Evolutionary conservation across 2,888 invertebrate species (phyloP).

Genomic region (Poecilobothrus nobilitatus): DNA sequence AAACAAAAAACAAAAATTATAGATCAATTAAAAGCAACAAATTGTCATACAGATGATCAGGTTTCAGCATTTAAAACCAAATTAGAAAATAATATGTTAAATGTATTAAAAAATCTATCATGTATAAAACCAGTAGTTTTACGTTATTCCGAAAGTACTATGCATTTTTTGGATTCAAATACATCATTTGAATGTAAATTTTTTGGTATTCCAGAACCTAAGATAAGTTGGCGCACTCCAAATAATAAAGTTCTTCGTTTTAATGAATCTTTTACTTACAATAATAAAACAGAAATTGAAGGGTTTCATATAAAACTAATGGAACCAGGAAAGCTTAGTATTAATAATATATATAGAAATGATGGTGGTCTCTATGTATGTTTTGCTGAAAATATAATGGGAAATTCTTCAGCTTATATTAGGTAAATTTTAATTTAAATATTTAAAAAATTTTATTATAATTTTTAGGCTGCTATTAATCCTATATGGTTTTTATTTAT

Average conservation of each 20-base stretch:
- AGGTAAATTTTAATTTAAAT: constrained; percentile 28
- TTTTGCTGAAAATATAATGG: constrained; percentile 74
- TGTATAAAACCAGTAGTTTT: constrained; percentile 59
- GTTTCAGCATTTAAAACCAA: not conserved
- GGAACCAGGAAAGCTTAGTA: constrained; percentile 69
- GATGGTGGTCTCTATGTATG: constrained; percentile 83
- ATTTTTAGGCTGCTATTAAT: constrained; percentile 60
- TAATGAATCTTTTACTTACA: constrained; percentile 34
- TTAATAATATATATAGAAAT: constrained; percentile 60
- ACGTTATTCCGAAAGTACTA: constrained; percentile 52
- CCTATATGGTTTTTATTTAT: constrained; percentile 68
- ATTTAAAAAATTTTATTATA: not conserved
- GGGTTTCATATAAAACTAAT: constrained; percentile 46
- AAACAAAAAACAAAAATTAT: constrained; percentile 7
- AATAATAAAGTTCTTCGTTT: constrained; percentile 57
- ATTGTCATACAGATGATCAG: constrained; percentile 58
- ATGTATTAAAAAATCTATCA: constrained; percentile 60
- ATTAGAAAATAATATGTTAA: constrained; percentile 50
- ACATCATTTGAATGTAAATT: constrained; percentile 70
- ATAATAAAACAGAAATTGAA: constrained; percentile 35
- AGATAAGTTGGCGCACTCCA: constrained; percentile 80
- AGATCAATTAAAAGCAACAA: constrained; percentile 46
- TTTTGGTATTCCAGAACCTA: constrained; percentile 66
- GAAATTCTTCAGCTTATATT: constrained; percentile 67
- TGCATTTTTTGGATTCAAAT: constrained; percentile 56